phyloP scores from a whole-genome alignment of 2,113 vertebrate species.

The Cepphus grylle region DNA sequence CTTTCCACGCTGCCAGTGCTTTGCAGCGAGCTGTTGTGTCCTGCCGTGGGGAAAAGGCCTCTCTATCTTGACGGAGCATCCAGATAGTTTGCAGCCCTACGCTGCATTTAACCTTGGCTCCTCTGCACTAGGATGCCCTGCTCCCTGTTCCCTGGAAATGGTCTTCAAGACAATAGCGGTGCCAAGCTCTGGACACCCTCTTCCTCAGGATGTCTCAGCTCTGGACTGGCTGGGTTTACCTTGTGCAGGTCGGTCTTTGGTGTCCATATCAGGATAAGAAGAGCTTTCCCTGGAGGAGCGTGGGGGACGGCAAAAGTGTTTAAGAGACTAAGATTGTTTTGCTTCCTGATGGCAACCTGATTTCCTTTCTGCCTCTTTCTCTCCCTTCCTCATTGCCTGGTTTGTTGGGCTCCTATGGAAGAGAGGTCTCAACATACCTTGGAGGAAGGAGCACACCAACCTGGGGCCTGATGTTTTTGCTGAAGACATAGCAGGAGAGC shows the following conservation, averaged over 20 bases:
- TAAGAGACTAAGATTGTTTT: background rate
- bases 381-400: constrained; percentile 71
- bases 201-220: background rate
- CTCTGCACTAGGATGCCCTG: background rate
- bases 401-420: constrained; percentile 75
- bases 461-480: constrained; percentile 49
- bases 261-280: background rate
- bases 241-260: background rate
- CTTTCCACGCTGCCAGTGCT: background rate
- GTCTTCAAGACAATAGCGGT: background rate
- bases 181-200: background rate
- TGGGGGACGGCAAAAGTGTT: background rate
- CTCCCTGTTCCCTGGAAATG: background rate
- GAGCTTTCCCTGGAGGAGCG: background rate
- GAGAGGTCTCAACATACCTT: constrained; percentile 73
- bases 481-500: constrained; percentile 66
- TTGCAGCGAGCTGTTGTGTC: background rate
- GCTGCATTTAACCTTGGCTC: background rate
- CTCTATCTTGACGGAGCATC: background rate
- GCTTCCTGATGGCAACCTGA: background rate
- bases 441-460: constrained; percentile 43
- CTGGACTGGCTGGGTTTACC: background rate
- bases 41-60: background rate
- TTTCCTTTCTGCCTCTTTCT: background rate
- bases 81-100: background rate